phyloP scores from a whole-genome alignment of 1,140 invertebrate genomes.

The Pygmarrhopalites habei region DNA sequence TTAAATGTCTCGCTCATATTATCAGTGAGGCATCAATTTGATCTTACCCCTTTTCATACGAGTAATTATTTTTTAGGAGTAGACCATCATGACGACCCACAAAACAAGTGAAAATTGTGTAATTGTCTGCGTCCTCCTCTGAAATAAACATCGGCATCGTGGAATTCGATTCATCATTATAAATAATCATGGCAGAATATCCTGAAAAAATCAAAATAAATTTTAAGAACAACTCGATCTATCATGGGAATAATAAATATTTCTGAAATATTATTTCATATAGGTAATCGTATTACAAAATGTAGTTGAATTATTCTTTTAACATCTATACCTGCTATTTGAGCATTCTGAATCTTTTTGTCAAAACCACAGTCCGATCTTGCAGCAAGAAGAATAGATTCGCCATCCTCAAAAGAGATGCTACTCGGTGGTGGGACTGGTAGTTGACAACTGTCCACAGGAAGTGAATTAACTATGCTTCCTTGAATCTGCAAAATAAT shows the following conservation, averaged over 20 bases:
- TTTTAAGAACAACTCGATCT: too few species aligned
- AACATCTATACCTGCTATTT: slow-evolving; percentile 61
- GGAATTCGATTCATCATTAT: slow-evolving; percentile 72
- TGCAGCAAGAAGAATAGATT: slow-evolving; percentile 62
- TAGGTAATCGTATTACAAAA: too few species aligned
- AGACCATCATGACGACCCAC: slow-evolving; percentile 63
- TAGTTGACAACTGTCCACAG: not conserved
- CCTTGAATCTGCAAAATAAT: not conserved
- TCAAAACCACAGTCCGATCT: slow-evolving; percentile 70
- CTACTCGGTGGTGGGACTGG: too few species aligned
- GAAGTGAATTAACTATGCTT: not conserved
- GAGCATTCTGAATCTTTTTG: slow-evolving; percentile 71
- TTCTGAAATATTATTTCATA: too few species aligned
- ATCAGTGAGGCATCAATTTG: not conserved
- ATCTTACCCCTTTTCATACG: slow-evolving; percentile 47
- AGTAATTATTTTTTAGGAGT: slow-evolving; percentile 55
- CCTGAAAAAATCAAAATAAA: too few species aligned
- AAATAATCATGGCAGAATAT: slow-evolving; percentile 71
- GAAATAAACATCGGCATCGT: slow-evolving; percentile 49
- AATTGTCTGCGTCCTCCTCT: not conserved
- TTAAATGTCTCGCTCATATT: not conserved
- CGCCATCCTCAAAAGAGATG: not conserved
- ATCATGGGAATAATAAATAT: too few species aligned
- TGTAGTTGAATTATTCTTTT: too few species aligned
- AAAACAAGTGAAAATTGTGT: slow-evolving; percentile 65